Base-by-base conservation (phyloP, 2,797 vertebrate species). In the Phyllotis vaccarum region DNA sequence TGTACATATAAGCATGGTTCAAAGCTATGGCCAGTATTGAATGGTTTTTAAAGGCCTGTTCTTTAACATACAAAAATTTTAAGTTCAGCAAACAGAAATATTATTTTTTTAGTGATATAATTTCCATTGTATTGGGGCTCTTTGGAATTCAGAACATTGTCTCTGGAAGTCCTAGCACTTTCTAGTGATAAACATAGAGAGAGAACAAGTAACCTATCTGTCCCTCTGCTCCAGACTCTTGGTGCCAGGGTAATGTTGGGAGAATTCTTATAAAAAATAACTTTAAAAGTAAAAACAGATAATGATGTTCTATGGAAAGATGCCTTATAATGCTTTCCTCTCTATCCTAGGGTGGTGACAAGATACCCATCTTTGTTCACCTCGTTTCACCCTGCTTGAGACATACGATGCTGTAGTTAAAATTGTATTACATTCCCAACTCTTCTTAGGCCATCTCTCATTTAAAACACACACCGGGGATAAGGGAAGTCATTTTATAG, bases 401-500 rank as follows among this genome's bases (percentile, higher is more conserved):
- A 31, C 22, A 76, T 85, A 52, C 66, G 58, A 21, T 10, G 5
- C 56, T 80, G 0, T 31, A 8, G 52, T 40, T 93, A 89, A 92
- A 79, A 91, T 87, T 56, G 22, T 19, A 40, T 78, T 91, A 79
- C 29, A n/a, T 8, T 72, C 54, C 82, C 34, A 54, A 75, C 5
- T 66, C 2, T 86, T 66, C 43, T 24, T 96, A 72, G 83, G 27
- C 29, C 46, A 72, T 88, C 16, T 81, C 64, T 90, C 13, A 87
- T 70, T 85, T 72, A 68, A 37, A 76, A 9, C 56, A 81, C 62
- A 91, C 66, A 83, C 49, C 34, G n/a, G 37, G 85, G 29, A 27
- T 75, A 29, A 52, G 78, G 21, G 31, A 40, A 83, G 43, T 91
- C 80, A 60, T 72, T 81, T 95, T 58, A 86, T 29, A 92, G 60